These are phyloP conservation scores for Sturmia bella DNA, from an alignment of 2,888 invertebrate genomes.

Conservation along the genomic window DNA sequence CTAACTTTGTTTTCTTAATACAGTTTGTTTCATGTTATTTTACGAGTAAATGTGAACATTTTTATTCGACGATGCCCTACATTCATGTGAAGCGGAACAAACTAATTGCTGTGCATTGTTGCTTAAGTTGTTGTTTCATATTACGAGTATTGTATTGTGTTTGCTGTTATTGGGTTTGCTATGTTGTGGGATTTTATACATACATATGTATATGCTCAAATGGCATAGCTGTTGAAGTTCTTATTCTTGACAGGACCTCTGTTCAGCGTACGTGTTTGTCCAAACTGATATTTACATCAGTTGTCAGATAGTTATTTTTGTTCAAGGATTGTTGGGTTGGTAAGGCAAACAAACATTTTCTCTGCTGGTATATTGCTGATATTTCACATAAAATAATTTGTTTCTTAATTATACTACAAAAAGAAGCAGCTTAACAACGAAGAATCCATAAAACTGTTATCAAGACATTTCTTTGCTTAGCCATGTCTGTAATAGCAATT, in stretches of 20 bases:
- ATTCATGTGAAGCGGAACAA: conserved; percentile 66
- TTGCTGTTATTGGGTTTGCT: conserved; percentile 42
- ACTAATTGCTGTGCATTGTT: conserved; percentile 64
- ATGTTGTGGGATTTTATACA: conserved; percentile 39
- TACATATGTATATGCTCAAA: background rate
- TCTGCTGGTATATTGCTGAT: conserved; percentile 13
- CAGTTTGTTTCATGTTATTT: no score
- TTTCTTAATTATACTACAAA: conserved; percentile 25
- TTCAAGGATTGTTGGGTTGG: conserved; percentile 35
- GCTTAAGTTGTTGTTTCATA: conserved; percentile 12
- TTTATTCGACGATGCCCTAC: conserved; percentile 42
- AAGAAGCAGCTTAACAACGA: conserved; percentile 9
- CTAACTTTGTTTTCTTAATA: no score
- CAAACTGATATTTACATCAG: conserved; percentile 43
- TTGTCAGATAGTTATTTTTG: conserved; percentile 17
- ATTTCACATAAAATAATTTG: conserved; percentile 38
- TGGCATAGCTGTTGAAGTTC: conserved; percentile 15
- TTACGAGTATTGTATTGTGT: conserved; percentile 45
- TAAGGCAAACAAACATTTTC: background rate
- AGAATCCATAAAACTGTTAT: conserved; percentile 35
- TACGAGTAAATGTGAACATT: conserved; percentile 26
- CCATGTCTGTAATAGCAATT: conserved; percentile 28
- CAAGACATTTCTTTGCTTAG: conserved; percentile 45
- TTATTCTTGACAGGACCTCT: background rate
- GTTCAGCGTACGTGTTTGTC: conserved; percentile 10